Base-by-base conservation (phyloP, 2,797 vertebrate genomes). In the Eremophila alpestris region DNA sequence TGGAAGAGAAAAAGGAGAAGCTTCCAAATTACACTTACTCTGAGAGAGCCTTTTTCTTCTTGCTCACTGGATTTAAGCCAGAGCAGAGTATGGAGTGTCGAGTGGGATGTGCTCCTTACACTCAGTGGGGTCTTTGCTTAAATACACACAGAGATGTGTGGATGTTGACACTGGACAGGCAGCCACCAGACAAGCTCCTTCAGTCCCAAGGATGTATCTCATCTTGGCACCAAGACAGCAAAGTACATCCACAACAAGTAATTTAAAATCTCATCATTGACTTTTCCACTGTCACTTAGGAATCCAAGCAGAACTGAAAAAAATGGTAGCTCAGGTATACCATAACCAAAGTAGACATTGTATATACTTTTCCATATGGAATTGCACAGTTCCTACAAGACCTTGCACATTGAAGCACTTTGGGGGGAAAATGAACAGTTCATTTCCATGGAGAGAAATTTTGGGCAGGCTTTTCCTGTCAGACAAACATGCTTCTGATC, bases 11-110 rank as follows among this genome's bases (percentile, higher is more conserved):
- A 89, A 74, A 67, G 18, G 13, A 75, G 22, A 21, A 22, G 38
- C 26, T 80, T 80, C 52, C 26, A 70, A 41, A 32, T 45, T 34
- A 48, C 9, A n/a, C 36, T 19, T 63, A 32, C 34, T 81, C 34
- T 34, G 22, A 78, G 20, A 64, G 24, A 80, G 58, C 18, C 20
- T 56, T 8, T 36, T 62, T 80, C 55, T 76, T 69, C 56, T 54
- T 18, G 5, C 38, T 87, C 34, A 15, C 18, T 49, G 49, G 29
- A 62, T n/a, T 54, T 38, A n/a, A 51, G 24, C 4, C 43, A 87
- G 58, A 79, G 3, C 26, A 19, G 68, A 84, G 34, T 5, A 27
- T 2, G 26, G 32, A 5, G 2, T 26, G 20, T 22, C 0, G 0
- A 40, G 17, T 9, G 11, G 2, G 15, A 69, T 15, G 18, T 7